Evolutionary conservation across 2,797 vertebrate genomes (phyloP), one percentile per base, ranked within the genome.

Genomic region (Anableps anableps): DNA sequence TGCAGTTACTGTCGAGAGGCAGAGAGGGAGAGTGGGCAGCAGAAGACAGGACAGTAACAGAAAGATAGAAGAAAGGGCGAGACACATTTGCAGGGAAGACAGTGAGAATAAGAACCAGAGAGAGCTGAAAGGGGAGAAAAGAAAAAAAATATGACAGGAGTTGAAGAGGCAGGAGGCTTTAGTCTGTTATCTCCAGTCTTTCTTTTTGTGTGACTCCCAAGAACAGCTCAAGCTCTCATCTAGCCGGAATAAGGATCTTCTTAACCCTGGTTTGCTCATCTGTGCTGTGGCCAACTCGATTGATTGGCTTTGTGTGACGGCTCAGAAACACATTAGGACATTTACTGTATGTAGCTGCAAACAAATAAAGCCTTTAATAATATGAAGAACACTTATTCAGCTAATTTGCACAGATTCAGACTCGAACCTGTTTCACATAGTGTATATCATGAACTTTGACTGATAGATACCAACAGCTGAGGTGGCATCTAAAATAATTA

Each of bases 241-340:
- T 85, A 83, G 88, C 89, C 90, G 89, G 81, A 91, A 87, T 58
- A 78, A 91, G 90, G 88, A 92, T 92, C 89, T 88, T 88, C 88
- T 94, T 94, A 93, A 95, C 94, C 90, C 83, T 82, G 86, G 83
- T 88, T 84, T 71, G 80, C 84, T 88, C 70, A 48, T 91, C 82
- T 93, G 70, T 86, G 84, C 86, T 86, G 80, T 80, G 83, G 83
- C 84, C 87, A 88, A 83, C 80, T 88, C 62, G 68, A 90, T 79
- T 86, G 84, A 85, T 87, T 91, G 88, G 89, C 80, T 71, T 71
- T 71, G 68, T 29, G 70, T 78, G 79, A 72, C 88, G 86, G 83
- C 87, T 86, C 73, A 77, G 66, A 75, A 50, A 78, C 76, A 86
- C 78, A 79, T 14, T 74, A 23, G 36, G 64, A 38, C 77, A 36